Conservation (phyloP, 2,113 vertebrate species). For the Athene noctua region DNA sequence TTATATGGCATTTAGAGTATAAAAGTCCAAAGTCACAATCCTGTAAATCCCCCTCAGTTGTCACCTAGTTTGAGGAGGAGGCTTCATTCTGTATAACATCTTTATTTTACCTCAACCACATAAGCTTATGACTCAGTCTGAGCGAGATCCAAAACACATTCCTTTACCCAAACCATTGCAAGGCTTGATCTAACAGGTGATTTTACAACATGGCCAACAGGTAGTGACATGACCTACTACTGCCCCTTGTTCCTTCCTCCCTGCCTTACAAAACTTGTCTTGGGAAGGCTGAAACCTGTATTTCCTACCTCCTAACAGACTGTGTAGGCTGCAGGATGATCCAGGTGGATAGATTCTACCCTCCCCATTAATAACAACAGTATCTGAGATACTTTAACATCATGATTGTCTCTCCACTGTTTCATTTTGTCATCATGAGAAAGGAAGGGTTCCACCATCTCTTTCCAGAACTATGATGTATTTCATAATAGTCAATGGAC, state of each 20-base stretch:
- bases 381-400: not conserved
- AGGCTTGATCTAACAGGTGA: not conserved
- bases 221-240: not conserved
- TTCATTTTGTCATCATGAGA: not conserved
- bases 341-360: not conserved
- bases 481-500: not conserved
- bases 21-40: not conserved
- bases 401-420: not conserved
- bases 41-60: not conserved
- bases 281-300: not conserved
- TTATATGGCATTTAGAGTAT: not conserved
- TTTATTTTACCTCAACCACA: not conserved
- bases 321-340: not conserved
- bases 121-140: not conserved
- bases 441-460: not conserved
- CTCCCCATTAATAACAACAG: not conserved
- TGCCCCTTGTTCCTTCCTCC: not conserved
- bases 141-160: not conserved
- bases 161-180: not conserved
- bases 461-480: not conserved
- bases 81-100: fast-evolving
- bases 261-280: not conserved
- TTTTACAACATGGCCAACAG: not conserved
- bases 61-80: not conserved
- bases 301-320: not conserved